Evolutionary conservation across 2,113 vertebrate species (phyloP), one percentile per base, ranked within the genome.

Genomic region (Nesoenas mayeri): DNA sequence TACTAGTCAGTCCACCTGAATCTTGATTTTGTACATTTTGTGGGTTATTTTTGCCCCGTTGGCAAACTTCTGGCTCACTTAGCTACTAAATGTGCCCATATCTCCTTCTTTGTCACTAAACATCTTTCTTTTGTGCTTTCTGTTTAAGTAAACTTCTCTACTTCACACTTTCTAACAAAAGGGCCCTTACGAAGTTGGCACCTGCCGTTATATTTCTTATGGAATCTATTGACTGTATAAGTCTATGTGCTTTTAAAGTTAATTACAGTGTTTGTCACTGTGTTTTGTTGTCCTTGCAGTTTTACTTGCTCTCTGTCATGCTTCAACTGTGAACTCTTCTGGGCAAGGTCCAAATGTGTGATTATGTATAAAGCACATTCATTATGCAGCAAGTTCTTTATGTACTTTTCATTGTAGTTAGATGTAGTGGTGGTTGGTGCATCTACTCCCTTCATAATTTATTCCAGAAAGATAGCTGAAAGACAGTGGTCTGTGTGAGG

Each of bases 1-100:
- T n/a, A 2, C 7, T 24, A 40, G 0, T 60, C 51, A 11, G 9
- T n/a, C 13, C 10, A 4, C 8, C 3, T 15, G 3, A 47, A n/a
- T 44, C 17, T 69, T 56, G 13, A 11, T 36, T 56, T 21, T 42
- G 3, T 60, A 1, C 15, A 0, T 42, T 54, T 13, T 25, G 6
- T 38, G 28, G 11, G 12, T 26, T 42, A 5, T 16, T 64, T 69
- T 61, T 77, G 20, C 11, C 16, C 21, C 2, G 1, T 42, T 61
- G 25, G 31, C 47, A 31, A 44, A 15, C 20, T 29, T 73, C 4
- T 31, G 0, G 19, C 6, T 48, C 0, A 1, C 10, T 25, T 3
- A 38, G 40, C 6, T 65, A 6, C 26, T 3, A 1, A 19, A 57
- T 28, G n/a, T 56, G n/a, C 8, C 8, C 3, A 3, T 61, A 6